Percentiles rank a stretch among this genome's conserved stretches.
Conservation (phyloP, 2,888 invertebrate species). For the Matsumyia berberina region DNA sequence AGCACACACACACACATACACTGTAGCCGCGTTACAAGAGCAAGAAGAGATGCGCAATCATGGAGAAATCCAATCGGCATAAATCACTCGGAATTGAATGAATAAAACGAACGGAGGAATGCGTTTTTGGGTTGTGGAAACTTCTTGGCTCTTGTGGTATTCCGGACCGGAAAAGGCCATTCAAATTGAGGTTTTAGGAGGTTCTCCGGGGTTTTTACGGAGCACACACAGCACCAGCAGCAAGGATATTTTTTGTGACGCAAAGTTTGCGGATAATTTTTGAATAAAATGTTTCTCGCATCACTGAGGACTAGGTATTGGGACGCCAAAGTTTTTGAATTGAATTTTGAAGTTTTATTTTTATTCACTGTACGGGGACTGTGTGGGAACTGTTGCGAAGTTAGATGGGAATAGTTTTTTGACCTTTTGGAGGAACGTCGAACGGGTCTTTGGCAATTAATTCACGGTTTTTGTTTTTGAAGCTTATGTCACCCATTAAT, state of each 20-base stretch:
- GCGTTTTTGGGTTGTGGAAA: conserved; percentile 49
- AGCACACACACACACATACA: background rate
- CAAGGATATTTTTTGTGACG: conserved; percentile 44
- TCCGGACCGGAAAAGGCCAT: conserved; percentile 42
- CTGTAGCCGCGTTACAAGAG: background rate
- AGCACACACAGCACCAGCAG: no score
- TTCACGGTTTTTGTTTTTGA: background rate
- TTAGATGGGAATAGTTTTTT: conserved; percentile 37
- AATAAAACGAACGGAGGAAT: conserved; percentile 71
- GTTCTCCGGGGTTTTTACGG: background rate
- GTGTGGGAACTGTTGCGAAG: background rate
- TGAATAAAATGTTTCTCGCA: conserved; percentile 54
- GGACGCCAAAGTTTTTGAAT: conserved; percentile 49
- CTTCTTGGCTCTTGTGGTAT: conserved; percentile 22
- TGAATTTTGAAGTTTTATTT: conserved; percentile 34
- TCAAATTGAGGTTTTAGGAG: conserved; percentile 52
- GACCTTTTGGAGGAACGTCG: background rate
- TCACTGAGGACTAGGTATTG: conserved; percentile 25
- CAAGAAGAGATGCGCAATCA: conserved; percentile 67
- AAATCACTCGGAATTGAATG: conserved; percentile 74
- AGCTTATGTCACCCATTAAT: background rate
- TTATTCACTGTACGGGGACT: background rate
- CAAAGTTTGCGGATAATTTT: conserved; percentile 65
- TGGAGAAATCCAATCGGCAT: conserved; percentile 75
- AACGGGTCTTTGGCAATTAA: background rate